Evolutionary conservation across 2,113 vertebrate genomes (phyloP).

Genomic region (Bos indicus): DNA sequence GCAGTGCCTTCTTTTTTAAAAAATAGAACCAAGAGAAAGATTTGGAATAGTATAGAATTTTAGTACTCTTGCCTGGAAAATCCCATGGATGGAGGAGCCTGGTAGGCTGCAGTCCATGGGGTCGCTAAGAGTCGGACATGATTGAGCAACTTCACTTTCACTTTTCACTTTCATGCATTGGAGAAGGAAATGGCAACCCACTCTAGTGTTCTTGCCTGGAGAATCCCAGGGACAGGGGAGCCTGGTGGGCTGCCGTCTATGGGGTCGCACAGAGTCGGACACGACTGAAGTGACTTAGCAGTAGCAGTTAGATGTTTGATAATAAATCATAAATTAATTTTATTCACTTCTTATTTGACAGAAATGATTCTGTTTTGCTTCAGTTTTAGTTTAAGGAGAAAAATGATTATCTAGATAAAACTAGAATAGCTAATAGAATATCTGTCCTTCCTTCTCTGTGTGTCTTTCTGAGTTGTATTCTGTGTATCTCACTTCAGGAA

Average conservation of each 20-base stretch:
- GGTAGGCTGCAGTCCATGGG: too few relatives aligned
- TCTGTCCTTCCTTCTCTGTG: not conserved
- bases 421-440: not conserved
- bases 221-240: too few relatives aligned
- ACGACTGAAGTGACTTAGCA: too few relatives aligned
- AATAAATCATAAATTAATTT: slow-evolving; percentile 27
- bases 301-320: not conserved
- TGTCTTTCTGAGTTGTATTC: not conserved
- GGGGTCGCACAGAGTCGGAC: too few relatives aligned
- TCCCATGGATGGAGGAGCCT: too few relatives aligned
- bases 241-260: too few relatives aligned
- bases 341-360: not conserved
- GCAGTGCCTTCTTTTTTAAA: not conserved
- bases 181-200: too few relatives aligned
- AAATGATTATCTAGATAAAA: not conserved
- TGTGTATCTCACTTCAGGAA: not conserved
- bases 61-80: not conserved
- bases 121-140: too few relatives aligned
- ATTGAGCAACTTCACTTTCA: too few relatives aligned
- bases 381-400: not conserved
- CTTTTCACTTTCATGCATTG: too few relatives aligned
- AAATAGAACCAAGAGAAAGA: not conserved
- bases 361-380: not conserved
- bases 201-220: too few relatives aligned
- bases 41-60: not conserved